Evolutionary conservation across 2,888 invertebrate genomes (phyloP).

Genomic region (Schizaphis graminum): DNA sequence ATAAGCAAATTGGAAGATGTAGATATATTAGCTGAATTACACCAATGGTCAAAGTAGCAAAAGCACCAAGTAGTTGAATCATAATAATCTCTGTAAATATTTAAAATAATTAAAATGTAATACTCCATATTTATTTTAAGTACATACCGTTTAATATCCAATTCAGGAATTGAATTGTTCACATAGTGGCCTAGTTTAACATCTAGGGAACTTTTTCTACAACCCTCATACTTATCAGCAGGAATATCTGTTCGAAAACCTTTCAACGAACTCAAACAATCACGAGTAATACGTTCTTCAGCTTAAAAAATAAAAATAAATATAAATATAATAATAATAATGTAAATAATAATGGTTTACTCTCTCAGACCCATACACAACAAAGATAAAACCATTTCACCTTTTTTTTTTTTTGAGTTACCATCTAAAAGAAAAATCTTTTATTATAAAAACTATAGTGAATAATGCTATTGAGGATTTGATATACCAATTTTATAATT

Average conservation of each 20-base stretch:
- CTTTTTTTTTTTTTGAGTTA: no score
- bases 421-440: no score
- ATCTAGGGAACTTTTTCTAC: slow-evolving; percentile 84
- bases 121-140: neutral
- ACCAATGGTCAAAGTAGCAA: slow-evolving; percentile 82
- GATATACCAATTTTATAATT: no score
- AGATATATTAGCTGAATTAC: slow-evolving; percentile 65
- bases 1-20: slow-evolving; percentile 57
- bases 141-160: slow-evolving; percentile 82
- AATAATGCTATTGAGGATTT: no score
- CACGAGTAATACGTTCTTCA: slow-evolving; percentile 83
- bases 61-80: slow-evolving; percentile 89
- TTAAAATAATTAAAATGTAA: slow-evolving; percentile 49
- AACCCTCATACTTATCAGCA: slow-evolving; percentile 92
- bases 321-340: neutral
- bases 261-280: slow-evolving; percentile 85
- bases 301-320: slow-evolving; percentile 73
- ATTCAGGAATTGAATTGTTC: slow-evolving; percentile 86
- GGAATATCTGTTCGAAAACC: slow-evolving; percentile 88
- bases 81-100: slow-evolving; percentile 80
- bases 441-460: no score
- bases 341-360: neutral
- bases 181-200: slow-evolving; percentile 87
- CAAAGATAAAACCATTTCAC: no score
- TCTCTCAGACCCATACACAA: no score